Base-by-base conservation (phyloP, 2,888 invertebrate species). In the Ferrisia virgata region DNA sequence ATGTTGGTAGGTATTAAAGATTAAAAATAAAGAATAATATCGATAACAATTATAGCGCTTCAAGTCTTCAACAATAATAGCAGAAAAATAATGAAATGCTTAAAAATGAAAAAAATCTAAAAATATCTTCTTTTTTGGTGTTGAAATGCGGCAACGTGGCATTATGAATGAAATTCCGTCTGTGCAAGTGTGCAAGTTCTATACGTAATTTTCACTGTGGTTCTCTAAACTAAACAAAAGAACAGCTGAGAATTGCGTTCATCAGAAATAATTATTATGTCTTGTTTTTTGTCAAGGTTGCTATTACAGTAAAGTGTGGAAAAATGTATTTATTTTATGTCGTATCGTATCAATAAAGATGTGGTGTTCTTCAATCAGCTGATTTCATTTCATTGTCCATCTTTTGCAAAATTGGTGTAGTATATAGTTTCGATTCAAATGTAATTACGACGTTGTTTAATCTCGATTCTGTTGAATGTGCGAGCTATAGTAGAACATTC, bases 341-440 rank as follows among this genome's bases (percentile, higher is more conserved):
- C 72, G 72, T 76, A 9, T 76, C 72, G 72, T 76, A 76, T 36
- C 72, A 76, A 76, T 76, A 76, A 76, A 76, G 36, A 36, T 36
- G 72, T 76, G 72, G 72, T 83, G 31, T 82, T 64, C 64, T 82
- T 83, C 39, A 28, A 76, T 83, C 83, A 83, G 83, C 83, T 83
- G 83, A 82, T 83, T 76, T 47, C 31, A 31, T 47, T 83, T 72
- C 83, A 83, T 83, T 83, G 83, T 83, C 72, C 76, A 15, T 40
- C 36, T 43, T 72, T 40, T 43, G 69, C 82, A 39, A 82, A 82
- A 82, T 69, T 82, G n/a, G 36, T 33, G 39, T 40, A n/a, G 33
- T 69, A 25, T 58, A n/a, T n/a, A 33, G 25, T 47, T 81, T 18
- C 36, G 18, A 36, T 36, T 76, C 18, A 15, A 11, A 76, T 76